phyloP scores from a whole-genome alignment of 2,888 invertebrate genomes.

The Aphidius colemani region DNA sequence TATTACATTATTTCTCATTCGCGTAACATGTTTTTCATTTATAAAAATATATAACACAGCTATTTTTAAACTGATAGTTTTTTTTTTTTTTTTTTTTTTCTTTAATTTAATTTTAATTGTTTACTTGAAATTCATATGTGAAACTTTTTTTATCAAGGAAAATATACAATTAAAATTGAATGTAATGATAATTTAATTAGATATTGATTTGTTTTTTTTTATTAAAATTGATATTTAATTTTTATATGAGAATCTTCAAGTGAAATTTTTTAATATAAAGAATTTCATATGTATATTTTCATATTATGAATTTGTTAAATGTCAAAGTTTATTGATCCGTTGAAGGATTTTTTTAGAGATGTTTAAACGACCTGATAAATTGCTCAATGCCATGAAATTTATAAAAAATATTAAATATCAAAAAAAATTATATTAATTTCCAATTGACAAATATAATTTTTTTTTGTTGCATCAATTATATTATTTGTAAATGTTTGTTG shows the following conservation, averaged over 20 bases:
- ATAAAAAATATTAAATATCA: too few species aligned
- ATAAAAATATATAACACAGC: not conserved
- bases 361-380: too few species aligned
- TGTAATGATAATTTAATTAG: not conserved
- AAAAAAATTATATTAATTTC: too few species aligned
- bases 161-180: not conserved
- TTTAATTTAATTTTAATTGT: not conserved
- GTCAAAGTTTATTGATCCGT: too few species aligned
- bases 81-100: constrained; percentile 1
- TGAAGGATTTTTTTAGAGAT: too few species aligned
- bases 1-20: constrained; percentile 22
- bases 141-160: not conserved
- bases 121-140: not conserved
- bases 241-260: not conserved
- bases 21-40: constrained; percentile 15
- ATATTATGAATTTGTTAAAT: not conserved
- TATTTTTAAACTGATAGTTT: constrained; percentile 1
- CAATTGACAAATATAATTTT: too few species aligned
- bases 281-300: not conserved
- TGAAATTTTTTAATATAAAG: not conserved
- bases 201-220: not conserved
- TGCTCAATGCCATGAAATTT: too few species aligned
- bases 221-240: not conserved
- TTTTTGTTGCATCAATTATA: too few species aligned
- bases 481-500: too few species aligned